Conservation (phyloP, 2,888 invertebrate genomes). For the Ptychoptera contaminata region DNA sequence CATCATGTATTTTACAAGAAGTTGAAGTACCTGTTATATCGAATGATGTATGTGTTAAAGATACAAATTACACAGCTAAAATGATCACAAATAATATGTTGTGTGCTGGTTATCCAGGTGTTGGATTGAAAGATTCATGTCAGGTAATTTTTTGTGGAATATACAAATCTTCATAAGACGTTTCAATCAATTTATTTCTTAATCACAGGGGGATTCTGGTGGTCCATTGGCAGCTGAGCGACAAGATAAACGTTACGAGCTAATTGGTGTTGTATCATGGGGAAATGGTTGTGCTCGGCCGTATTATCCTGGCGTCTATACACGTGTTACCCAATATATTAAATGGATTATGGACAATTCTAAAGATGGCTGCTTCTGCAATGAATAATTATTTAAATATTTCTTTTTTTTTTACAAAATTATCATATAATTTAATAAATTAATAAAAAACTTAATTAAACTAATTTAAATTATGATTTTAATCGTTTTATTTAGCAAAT, state of each 20-base stretch:
- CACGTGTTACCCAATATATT: constrained; percentile 64
- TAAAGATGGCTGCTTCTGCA: constrained; percentile 68
- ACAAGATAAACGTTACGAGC: constrained; percentile 57
- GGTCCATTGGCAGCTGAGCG: constrained; percentile 60
- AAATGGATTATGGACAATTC: constrained; percentile 69
- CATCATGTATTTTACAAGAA: constrained; percentile 67
- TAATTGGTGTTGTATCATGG: constrained; percentile 81
- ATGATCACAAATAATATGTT: constrained; percentile 85
- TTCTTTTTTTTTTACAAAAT: neutral
- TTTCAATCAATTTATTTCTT: neutral
- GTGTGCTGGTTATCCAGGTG: constrained; percentile 61
- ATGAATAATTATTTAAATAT: constrained; percentile 30
- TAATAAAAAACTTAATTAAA: no score
- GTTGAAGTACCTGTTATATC: constrained; percentile 51
- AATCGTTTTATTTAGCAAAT: no score
- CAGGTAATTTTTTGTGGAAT: constrained; percentile 59
- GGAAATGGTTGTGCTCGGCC: constrained; percentile 76
- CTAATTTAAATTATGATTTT: no score
- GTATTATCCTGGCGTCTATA: constrained; percentile 76
- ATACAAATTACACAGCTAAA: constrained; percentile 62
- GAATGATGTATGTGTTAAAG: constrained; percentile 51
- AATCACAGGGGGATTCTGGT: constrained; percentile 30
- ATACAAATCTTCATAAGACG: no score
- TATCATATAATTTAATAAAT: no score
- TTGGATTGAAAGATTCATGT: constrained; percentile 63